Evolutionary conservation across 2,113 vertebrate genomes (phyloP).

Genomic region (Felis chaus): DNA sequence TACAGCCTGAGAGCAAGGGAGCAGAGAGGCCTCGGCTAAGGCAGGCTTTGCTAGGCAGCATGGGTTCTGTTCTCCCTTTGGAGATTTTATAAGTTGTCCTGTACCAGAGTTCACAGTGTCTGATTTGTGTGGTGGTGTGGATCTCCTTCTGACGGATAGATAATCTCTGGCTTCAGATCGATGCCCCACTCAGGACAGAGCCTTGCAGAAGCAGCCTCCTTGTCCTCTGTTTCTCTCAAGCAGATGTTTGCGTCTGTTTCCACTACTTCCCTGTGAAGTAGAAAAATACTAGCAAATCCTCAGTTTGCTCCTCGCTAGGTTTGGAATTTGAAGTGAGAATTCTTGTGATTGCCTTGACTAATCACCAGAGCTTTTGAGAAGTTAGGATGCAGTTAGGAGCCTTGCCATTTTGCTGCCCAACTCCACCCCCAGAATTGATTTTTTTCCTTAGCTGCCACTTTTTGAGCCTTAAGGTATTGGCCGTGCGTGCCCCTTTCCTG

Average conservation of each 20-base stretch:
- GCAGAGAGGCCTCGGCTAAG: neutral
- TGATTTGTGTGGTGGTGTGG: neutral
- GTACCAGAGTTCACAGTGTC: neutral
- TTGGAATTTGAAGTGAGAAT: constrained; percentile 14
- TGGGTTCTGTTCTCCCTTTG: neutral
- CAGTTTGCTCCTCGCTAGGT: constrained; percentile 6
- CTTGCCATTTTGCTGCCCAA: neutral
- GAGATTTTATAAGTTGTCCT: neutral
- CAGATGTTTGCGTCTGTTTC: neutral
- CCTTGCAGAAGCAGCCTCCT: neutral
- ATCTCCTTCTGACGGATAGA: neutral
- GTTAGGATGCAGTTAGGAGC: neutral
- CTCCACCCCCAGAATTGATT: neutral
- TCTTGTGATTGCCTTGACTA: neutral
- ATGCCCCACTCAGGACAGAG: neutral
- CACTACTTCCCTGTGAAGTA: neutral
- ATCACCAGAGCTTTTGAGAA: neutral
- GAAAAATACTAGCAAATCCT: neutral
- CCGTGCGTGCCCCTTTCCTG: neutral
- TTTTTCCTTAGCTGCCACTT: neutral
- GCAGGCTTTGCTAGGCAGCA: neutral
- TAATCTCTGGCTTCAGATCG: neutral
- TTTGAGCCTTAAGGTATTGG: neutral
- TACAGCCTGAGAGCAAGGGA: neutral
- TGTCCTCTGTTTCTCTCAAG: neutral